phyloP scores from a whole-genome alignment of 2,113 vertebrate species.

The Apistogramma diplotaenia region DNA sequence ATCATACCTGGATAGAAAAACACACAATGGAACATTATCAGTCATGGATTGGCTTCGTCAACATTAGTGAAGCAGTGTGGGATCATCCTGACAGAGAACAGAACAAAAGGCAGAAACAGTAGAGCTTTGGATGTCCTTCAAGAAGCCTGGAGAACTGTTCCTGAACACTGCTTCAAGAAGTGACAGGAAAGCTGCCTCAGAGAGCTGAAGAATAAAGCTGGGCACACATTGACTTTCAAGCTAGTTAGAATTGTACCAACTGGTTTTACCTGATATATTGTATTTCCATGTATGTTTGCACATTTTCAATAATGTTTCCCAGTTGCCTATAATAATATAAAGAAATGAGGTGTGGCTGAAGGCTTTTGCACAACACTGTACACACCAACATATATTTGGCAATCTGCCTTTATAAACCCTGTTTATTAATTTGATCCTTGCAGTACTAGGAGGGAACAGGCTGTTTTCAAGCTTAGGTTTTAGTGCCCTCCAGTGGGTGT shows the following conservation, averaged over 20 bases:
- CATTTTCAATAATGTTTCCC: no score
- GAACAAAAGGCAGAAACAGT: neutral
- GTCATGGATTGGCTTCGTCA: neutral
- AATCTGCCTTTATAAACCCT: neutral
- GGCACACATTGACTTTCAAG: no score
- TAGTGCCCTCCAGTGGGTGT: slow-evolving; percentile 54
- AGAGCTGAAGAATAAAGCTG: neutral
- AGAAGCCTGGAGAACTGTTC: neutral
- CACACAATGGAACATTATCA: neutral
- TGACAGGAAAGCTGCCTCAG: neutral
- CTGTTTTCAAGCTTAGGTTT: neutral
- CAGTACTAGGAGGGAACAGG: neutral
- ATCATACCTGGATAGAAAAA: neutral
- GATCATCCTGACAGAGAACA: neutral
- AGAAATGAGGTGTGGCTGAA: neutral
- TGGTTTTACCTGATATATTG: no score
- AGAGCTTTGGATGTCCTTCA: neutral
- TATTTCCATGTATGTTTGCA: no score
- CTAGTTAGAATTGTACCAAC: no score
- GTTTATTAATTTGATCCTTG: neutral
- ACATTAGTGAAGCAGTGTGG: neutral
- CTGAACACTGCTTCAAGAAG: neutral
- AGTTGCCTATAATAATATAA: neutral
- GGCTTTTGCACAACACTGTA: neutral
- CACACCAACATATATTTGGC: neutral